phyloP scores from a whole-genome alignment of 2,888 invertebrate genomes.

The Brachynemurus nebulosus region DNA sequence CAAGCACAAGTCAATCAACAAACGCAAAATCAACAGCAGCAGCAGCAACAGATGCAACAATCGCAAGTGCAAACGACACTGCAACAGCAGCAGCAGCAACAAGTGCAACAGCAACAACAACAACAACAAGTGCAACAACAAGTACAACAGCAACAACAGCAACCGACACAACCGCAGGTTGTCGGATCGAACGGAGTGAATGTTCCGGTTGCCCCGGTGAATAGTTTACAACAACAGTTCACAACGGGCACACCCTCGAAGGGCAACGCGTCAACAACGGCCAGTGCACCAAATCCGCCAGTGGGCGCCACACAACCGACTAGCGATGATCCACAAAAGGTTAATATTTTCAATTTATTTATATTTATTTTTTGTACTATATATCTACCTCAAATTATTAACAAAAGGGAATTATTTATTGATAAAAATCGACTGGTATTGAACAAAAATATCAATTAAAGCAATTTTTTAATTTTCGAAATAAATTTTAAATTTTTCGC shows the following conservation, averaged over 20 bases:
- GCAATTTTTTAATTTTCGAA: too few species aligned
- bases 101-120: constrained; percentile 2
- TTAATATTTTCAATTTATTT: too few species aligned
- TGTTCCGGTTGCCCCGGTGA: constrained; percentile 2
- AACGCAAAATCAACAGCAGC: neutral
- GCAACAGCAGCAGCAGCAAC: constrained; percentile 3
- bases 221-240: constrained; percentile 4
- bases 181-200: constrained; percentile 1
- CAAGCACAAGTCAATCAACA: too few species aligned
- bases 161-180: constrained; percentile 2
- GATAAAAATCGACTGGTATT: too few species aligned
- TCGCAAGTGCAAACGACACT: neutral
- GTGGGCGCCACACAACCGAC: constrained; percentile 5
- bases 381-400: too few species aligned
- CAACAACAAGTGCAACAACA: neutral
- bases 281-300: neutral
- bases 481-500: too few species aligned
- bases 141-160: constrained; percentile 1
- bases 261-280: constrained; percentile 2
- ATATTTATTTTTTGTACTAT: too few species aligned
- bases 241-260: constrained; percentile 4
- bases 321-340: constrained; percentile 9
- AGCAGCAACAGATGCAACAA: neutral
- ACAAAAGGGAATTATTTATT: too few species aligned
- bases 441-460: too few species aligned